Base-by-base conservation (phyloP, 2,797 vertebrate genomes). In the Lutjanus argentimaculatus region DNA sequence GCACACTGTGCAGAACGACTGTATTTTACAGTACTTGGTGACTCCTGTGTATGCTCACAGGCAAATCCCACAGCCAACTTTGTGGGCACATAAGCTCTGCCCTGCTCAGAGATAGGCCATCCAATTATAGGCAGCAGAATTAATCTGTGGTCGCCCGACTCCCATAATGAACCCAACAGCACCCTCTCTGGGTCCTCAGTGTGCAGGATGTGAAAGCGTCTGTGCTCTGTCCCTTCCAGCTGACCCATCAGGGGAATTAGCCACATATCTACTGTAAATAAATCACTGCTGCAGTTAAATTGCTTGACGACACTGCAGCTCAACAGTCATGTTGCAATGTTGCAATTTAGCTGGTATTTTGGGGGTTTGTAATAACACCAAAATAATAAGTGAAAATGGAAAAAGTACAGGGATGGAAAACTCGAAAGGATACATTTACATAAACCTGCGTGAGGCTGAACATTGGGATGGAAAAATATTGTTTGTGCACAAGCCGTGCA, bases 141-240 rank as follows among this genome's bases (percentile, higher is more conserved):
- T 86, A 90, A 92, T 93, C 88, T 90, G 91, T 65, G 68, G 82
- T 72, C 25, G 72, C 75, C 84, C 70, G 79, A 82, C 82, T 93
- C 87, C 84, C 75, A 88, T 89, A 91, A 89, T 88, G 91, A 89
- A 92, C 93, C 90, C 91, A 93, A 94, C 86, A 95, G 93, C 92
- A 84, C 93, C 95, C 89, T 93, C 93, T 94, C 88, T 85, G 92
- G 94, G 90, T 78, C 75, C 86, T 78, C 6, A 30, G 36, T 42
- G 64, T 64, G 85, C 40, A 81, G 81, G 83, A 86, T 79, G 77
- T 46, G 55, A 70, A 55, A 79, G 82, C 6, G 42, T 67, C 77
- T 81, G 57, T 52, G 66, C 61, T 66, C 57, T 17, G 69, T 81
- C 77, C 49, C 76, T 77, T 83, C 77, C 30, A 72, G 61, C 67